Percentiles rank a stretch among this genome's conserved stretches.
Evolutionary conservation across 2,797 vertebrate genomes (phyloP).

Genomic region (Meriones psammophilus): DNA sequence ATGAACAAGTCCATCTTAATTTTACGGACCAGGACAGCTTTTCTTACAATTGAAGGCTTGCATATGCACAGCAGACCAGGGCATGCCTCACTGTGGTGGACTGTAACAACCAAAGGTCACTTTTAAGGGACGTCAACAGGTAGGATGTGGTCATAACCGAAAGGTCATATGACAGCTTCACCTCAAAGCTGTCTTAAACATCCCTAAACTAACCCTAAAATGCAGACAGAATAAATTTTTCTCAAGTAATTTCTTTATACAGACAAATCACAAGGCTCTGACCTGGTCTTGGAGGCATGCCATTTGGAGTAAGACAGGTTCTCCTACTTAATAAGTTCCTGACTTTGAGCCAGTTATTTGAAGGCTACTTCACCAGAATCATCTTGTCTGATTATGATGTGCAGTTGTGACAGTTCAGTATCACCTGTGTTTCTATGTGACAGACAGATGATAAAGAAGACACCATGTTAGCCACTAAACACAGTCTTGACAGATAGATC

Average conservation of each 20-base stretch:
- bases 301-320: rapidly evolving
- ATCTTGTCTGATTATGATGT: not conserved
- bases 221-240: not conserved
- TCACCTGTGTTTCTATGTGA: not conserved
- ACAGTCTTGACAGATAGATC: not conserved
- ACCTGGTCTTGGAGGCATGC: not conserved
- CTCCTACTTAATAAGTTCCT: not conserved
- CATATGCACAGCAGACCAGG: not conserved
- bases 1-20: not conserved
- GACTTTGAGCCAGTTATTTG: not conserved
- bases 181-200: not conserved
- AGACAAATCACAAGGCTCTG: not conserved
- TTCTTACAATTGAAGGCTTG: not conserved
- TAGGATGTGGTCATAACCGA: not conserved
- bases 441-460: not conserved
- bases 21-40: not conserved
- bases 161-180: not conserved
- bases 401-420: not conserved
- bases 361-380: not conserved
- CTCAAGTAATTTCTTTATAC: not conserved
- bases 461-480: not conserved
- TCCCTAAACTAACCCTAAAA: not conserved
- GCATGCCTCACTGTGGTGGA: no score
- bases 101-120: not conserved
- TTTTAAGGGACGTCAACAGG: not conserved